Percentiles rank a stretch among this genome's conserved stretches.
phyloP scores from a whole-genome alignment of 2,113 vertebrate genomes.

The Odontesthes bonariensis region DNA sequence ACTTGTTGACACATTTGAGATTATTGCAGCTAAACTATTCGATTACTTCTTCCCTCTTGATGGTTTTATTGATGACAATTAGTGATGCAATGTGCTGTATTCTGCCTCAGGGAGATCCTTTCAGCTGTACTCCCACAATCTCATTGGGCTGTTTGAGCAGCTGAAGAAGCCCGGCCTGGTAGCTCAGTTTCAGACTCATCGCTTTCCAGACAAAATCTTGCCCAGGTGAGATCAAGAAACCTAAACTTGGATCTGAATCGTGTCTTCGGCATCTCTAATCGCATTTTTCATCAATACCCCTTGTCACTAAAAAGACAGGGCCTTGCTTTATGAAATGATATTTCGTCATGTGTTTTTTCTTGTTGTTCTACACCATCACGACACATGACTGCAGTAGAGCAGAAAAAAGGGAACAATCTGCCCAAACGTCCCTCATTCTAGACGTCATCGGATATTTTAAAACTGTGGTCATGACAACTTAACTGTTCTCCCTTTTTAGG shows the following conservation, averaged over 20 bases:
- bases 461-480: constrained; percentile 22
- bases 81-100: background rate
- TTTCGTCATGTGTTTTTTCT: constrained; percentile 13
- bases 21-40: background rate
- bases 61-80: background rate
- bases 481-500: constrained; percentile 80
- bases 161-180: constrained; percentile 96
- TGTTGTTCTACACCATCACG: constrained; percentile 9
- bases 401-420: constrained; percentile 20
- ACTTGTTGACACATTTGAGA: background rate
- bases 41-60: background rate
- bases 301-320: no score
- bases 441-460: constrained; percentile 47
- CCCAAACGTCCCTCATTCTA: constrained; percentile 22
- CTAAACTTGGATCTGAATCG: background rate
- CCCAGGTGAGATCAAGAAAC: constrained; percentile 86
- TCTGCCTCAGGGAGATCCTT: constrained; percentile 91
- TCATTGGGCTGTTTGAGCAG: constrained; percentile 98
- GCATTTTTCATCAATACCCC: no score
- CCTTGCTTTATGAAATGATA: no score
- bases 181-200: constrained; percentile 96
- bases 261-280: background rate
- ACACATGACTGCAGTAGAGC: background rate
- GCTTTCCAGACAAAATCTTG: constrained; percentile 95
- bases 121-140: constrained; percentile 98